Evolutionary conservation across 2,113 vertebrate species (phyloP).

Genomic region (Alethe diademata): DNA sequence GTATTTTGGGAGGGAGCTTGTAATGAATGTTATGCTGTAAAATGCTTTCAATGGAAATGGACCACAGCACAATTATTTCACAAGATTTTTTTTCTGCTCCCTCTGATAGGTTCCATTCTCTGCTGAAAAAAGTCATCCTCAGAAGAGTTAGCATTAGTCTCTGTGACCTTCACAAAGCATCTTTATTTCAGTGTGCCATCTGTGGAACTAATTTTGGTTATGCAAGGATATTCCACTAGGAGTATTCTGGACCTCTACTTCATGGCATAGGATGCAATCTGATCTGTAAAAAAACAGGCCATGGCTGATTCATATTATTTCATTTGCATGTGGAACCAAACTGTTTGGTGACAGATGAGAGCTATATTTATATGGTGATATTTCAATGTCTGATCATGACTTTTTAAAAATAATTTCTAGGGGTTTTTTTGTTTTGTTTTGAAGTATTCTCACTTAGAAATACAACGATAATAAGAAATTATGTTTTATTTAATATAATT

Average conservation of each 20-base stretch:
- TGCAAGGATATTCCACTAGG: background rate
- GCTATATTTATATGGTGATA: background rate
- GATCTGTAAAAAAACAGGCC: background rate
- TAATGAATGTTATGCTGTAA: background rate
- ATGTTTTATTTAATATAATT: background rate
- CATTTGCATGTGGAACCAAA: background rate
- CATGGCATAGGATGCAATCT: background rate
- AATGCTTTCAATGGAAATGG: background rate
- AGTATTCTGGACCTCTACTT: background rate
- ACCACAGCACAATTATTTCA: background rate
- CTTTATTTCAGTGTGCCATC: background rate
- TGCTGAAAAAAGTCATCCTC: background rate
- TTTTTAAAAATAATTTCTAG: background rate
- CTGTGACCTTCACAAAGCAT: background rate
- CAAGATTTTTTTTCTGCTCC: background rate
- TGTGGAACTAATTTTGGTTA: background rate
- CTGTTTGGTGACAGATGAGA: background rate
- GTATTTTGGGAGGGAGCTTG: background rate
- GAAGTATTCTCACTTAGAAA: background rate
- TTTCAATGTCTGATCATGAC: background rate
- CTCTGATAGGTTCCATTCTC: background rate
- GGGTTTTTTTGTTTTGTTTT: background rate
- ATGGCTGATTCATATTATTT: background rate
- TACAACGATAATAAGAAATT: background rate
- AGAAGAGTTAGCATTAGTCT: background rate